Evolutionary conservation across 37 sponge, comb jelly and placozoan genomes (phyloP), one percentile per base, ranked within the genome.

Genomic region (Amphimedon queenslandica): DNA sequence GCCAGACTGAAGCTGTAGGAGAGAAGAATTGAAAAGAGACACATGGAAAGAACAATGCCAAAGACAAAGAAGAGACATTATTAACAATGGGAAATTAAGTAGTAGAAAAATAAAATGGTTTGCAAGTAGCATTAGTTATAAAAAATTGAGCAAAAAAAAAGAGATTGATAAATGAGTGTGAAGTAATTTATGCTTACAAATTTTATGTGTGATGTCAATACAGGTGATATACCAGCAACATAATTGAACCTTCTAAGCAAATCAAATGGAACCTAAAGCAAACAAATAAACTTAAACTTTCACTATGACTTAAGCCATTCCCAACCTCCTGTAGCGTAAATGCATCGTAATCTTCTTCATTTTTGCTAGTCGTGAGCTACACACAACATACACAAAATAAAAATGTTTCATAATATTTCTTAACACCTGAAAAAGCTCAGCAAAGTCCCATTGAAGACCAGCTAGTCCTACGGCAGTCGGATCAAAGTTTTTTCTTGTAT

Each of bases 371-470:
- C 23, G 61, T 25, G 61, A 60, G 23, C 53, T 47, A 47, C n/a
- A n/a, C n/a, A n/a, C n/a, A n/a, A n/a, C n/a, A n/a, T n/a, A n/a
- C n/a, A n/a, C n/a, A n/a, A n/a, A n/a, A n/a, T n/a, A n/a, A n/a
- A n/a, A n/a, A n/a, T n/a, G n/a, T n/a, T n/a, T n/a, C n/a, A n/a
- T n/a, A n/a, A n/a, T n/a, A n/a, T n/a, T n/a, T n/a, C n/a, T n/a
- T n/a, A n/a, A n/a, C 28, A 78, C 79, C 66, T 58, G 24, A 34
- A 29, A 73, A 37, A 89, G 73, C 40, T 74, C 79, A 28, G 90
- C 90, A 51, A 40, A 47, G 72, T 89, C 90, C 90, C 90, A 89
- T 53, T 72, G 53, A 55, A 89, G 61, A 27, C 72, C 80, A 27
- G 56, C 60, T 60, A 89, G 69, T 3, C 80, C 79, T 35, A 71